Percentiles rank a stretch among this genome's conserved stretches.
phyloP scores from a whole-genome alignment of 2,888 invertebrate genomes.

The Euzophera pinguis region DNA sequence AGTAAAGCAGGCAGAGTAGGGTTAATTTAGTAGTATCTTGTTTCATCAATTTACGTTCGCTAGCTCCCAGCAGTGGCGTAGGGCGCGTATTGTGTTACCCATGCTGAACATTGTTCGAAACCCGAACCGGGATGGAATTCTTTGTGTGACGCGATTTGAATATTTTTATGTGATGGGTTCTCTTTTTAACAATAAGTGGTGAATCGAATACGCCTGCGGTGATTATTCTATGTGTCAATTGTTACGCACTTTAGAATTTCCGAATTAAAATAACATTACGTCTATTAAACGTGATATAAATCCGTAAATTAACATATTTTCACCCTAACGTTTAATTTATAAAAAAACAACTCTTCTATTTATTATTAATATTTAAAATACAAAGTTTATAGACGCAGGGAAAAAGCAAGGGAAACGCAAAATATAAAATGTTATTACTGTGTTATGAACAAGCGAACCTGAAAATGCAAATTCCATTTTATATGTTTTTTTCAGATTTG shows the following conservation, averaged over 20 bases:
- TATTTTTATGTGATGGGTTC: constrained; percentile 66
- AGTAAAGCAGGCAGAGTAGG: constrained; percentile 17
- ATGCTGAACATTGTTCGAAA: constrained; percentile 67
- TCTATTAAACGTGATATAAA: neutral
- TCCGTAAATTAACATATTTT: neutral
- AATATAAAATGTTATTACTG: neutral
- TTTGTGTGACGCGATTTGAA: constrained; percentile 70
- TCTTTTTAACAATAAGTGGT: constrained; percentile 45
- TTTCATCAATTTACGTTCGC: constrained; percentile 36
- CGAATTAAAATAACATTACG: neutral
- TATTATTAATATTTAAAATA: neutral
- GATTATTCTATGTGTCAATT: neutral
- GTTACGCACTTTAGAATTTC: neutral
- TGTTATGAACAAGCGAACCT: constrained; percentile 1
- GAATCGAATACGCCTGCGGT: constrained; percentile 11
- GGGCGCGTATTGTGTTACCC: constrained; percentile 70
- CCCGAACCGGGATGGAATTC: constrained; percentile 63
- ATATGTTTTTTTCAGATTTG: neutral
- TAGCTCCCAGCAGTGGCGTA: constrained; percentile 40
- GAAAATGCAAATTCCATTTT: neutral
- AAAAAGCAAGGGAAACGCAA: neutral
- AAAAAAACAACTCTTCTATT: no score
- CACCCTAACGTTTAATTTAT: no score
- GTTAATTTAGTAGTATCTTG: constrained; percentile 30
- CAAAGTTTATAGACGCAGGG: neutral